Percentiles rank a stretch among this genome's conserved stretches.
Evolutionary conservation across 23 tunicate species (phyloP).

Genomic region (Ascidia mentula): DNA sequence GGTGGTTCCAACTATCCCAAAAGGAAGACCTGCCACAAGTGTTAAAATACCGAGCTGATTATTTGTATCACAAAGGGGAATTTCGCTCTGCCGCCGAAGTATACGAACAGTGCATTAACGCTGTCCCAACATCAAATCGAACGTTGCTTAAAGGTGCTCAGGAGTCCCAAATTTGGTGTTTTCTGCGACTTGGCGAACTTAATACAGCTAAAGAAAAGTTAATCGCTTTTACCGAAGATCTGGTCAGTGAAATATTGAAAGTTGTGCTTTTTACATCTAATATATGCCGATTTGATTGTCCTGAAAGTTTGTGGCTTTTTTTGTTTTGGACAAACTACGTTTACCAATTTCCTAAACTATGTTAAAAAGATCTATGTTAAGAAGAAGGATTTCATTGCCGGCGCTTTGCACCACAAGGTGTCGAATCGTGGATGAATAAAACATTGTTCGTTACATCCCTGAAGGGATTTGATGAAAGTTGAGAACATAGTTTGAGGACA

Average conservation of each 20-base stretch:
- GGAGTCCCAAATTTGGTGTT: slow-evolving; percentile 20
- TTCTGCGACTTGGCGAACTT: background rate
- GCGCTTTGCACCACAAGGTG: no score
- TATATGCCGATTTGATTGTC: no score
- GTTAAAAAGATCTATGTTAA: no score
- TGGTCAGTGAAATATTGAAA: background rate
- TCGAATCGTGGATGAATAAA: no score
- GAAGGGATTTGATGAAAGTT: no score
- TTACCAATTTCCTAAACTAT: no score
- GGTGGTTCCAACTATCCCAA: background rate
- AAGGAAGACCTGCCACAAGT: background rate
- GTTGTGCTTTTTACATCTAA: no score
- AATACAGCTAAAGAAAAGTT: background rate
- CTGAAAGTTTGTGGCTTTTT: no score
- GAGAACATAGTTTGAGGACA: no score
- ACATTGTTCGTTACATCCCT: no score
- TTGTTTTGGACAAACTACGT: no score
- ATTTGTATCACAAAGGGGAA: background rate
- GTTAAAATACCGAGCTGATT: slow-evolving; percentile 6
- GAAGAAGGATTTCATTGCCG: no score
- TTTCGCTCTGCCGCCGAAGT: background rate
- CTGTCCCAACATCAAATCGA: background rate
- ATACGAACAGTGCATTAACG: background rate
- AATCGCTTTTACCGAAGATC: background rate
- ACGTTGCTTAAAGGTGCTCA: background rate